Conservation (phyloP, 2,888 invertebrate species). For the Rotaria macrura region DNA sequence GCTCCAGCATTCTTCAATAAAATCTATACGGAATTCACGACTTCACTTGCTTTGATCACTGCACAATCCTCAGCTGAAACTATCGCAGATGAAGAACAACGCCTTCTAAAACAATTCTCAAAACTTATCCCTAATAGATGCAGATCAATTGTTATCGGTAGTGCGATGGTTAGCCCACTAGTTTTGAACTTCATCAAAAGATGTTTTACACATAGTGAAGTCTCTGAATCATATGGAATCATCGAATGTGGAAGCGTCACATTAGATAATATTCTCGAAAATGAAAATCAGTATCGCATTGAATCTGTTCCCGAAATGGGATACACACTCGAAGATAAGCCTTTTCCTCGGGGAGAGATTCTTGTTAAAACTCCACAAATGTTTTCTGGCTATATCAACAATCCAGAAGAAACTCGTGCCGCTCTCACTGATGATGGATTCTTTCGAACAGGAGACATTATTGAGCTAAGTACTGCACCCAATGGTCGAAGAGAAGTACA, state of each 20-base stretch:
- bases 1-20: neutral
- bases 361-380: neutral
- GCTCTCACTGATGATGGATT: neutral
- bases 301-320: neutral
- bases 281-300: neutral
- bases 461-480: neutral
- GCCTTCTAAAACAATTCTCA: neutral
- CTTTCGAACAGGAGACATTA: too few species aligned
- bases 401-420: neutral
- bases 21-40: neutral
- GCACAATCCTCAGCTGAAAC: neutral
- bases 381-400: neutral
- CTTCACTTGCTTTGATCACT: neutral
- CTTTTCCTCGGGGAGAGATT: neutral
- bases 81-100: neutral
- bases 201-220: neutral
- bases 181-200: neutral
- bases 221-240: neutral
- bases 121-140: neutral
- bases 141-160: neutral
- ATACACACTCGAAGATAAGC: neutral
- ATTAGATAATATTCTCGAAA: too few species aligned
- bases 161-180: neutral
- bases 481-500: neutral
- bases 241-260: neutral